These are phyloP conservation scores for Cordylochernes scorpioides DNA, from an alignment of 2,888 invertebrate species.

Conservation along the genomic window DNA sequence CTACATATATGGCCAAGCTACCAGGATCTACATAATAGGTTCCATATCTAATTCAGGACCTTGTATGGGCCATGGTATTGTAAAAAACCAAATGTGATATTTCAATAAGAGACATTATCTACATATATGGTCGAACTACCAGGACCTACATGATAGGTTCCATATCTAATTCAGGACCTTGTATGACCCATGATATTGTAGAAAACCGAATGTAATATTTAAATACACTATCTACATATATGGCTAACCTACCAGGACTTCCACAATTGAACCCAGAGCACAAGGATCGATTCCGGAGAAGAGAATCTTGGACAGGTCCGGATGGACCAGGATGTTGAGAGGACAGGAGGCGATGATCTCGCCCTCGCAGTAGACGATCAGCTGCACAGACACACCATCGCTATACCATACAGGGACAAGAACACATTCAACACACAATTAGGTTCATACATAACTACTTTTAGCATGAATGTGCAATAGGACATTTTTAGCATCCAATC, in stretches of 20 bases:
- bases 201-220: neutral
- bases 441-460: no score
- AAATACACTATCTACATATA: neutral
- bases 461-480: no score
- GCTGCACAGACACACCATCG: conserved; percentile 19
- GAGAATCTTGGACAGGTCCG: conserved; percentile 48
- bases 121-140: no score
- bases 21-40: no score
- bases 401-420: neutral
- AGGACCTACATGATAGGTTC: no score
- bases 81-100: no score
- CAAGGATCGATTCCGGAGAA: conserved; percentile 76
- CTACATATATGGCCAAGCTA: no score
- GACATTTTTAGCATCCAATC: no score
- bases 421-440: conserved; percentile 1
- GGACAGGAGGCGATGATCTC: conserved; percentile 33
- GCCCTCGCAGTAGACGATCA: conserved; percentile 32
- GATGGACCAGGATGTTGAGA: conserved; percentile 54
- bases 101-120: no score
- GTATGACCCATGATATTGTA: neutral
- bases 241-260: conserved; percentile 44
- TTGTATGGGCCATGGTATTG: no score
- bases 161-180: no score
- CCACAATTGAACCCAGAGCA: conserved; percentile 74
- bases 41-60: no score